These are phyloP conservation scores for Brachylomia viminalis DNA, from an alignment of 2,888 invertebrate species.

Conservation along the genomic window DNA sequence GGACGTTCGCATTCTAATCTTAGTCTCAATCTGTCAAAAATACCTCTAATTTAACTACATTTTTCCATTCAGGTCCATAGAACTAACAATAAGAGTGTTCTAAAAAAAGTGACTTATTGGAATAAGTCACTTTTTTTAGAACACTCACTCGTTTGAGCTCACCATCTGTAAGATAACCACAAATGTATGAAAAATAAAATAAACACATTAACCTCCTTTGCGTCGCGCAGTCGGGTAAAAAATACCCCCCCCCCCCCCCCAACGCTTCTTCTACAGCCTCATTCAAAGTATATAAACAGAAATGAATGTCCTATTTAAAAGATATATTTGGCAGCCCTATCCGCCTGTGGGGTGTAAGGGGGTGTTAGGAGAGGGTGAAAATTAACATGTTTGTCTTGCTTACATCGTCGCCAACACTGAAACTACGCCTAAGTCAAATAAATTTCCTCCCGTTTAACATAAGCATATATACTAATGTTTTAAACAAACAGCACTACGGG, in stretches of 20 bases:
- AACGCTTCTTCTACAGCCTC: not conserved
- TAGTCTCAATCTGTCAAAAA: not conserved
- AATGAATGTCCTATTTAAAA: constrained; percentile 47
- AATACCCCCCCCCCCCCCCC: too few species aligned
- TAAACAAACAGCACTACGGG: constrained; percentile 80
- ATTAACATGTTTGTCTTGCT: constrained; percentile 90
- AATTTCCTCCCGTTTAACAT: constrained; percentile 88
- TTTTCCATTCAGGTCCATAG: not conserved
- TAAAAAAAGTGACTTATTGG: not conserved
- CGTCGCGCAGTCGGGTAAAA: not conserved
- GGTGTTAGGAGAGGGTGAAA: constrained; percentile 77
- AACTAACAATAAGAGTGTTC: not conserved
- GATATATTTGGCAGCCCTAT: constrained; percentile 60
- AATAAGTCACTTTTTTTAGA: too few species aligned
- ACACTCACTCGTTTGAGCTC: too few species aligned
- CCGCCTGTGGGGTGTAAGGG: constrained; percentile 60
- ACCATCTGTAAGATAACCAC: not conserved
- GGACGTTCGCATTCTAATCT: not conserved
- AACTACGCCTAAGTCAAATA: constrained; percentile 90
- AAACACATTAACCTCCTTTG: too few species aligned
- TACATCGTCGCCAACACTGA: constrained; percentile 87
- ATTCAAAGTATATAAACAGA: constrained; percentile 27
- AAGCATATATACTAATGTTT: constrained; percentile 83
- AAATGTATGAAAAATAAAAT: too few species aligned
- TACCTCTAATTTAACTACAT: not conserved